Conservation (phyloP, 2,888 invertebrate species). For the Aphrophora alni region DNA sequence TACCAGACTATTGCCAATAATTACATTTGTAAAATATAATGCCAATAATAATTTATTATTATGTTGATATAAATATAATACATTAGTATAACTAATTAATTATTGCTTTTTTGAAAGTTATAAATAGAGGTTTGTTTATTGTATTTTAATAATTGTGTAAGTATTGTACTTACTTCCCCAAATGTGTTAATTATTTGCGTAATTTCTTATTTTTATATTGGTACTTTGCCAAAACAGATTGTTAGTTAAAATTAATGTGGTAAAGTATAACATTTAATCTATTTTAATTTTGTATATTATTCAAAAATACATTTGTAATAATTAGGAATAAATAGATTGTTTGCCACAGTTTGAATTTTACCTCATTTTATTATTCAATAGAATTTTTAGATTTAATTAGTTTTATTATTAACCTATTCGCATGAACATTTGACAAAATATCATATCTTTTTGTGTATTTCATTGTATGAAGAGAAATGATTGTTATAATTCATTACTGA, state of each 20-base stretch:
- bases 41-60: background rate
- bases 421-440: too few relatives aligned
- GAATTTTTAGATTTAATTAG: too few relatives aligned
- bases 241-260: background rate
- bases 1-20: background rate
- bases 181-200: background rate
- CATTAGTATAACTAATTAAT: background rate
- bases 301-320: background rate
- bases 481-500: too few relatives aligned
- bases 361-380: background rate
- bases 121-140: background rate
- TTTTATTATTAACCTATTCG: too few relatives aligned
- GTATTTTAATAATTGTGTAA: background rate
- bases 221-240: background rate
- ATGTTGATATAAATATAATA: conserved; percentile 5
- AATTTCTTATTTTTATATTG: background rate
- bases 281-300: background rate
- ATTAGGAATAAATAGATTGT: background rate
- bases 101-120: background rate
- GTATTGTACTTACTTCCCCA: background rate
- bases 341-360: background rate
- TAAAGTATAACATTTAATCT: background rate
- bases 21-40: background rate
- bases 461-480: too few relatives aligned
- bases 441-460: too few relatives aligned